Percentiles rank a stretch among this genome's conserved stretches.
These are phyloP conservation scores for Melanocharis versteri DNA, from an alignment of 2,113 vertebrate genomes.

Conservation along the genomic window DNA sequence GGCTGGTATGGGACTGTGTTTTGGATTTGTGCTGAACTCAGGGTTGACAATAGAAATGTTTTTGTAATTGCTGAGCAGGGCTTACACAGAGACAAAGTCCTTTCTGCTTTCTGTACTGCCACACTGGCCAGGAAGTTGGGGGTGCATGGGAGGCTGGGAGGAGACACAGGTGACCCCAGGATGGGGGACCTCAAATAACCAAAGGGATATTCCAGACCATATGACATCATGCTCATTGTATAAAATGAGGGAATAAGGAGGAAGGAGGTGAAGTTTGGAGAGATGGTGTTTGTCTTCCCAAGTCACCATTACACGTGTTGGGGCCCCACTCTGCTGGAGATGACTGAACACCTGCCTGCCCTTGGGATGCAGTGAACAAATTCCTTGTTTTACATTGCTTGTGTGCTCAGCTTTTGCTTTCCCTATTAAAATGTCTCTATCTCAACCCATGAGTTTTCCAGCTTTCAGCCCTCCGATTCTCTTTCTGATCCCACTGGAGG, in stretches of 20 bases:
- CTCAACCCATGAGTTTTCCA: not conserved
- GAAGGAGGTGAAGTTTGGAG: not conserved
- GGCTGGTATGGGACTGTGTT: not conserved
- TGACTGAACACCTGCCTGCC: not conserved
- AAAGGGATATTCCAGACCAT: not conserved
- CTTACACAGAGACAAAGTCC: not conserved
- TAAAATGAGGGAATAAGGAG: not conserved
- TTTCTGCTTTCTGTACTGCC: not conserved
- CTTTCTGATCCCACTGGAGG: rapidly evolving
- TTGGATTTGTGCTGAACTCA: not conserved
- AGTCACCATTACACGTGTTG: rapidly evolving
- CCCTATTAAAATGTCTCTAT: not conserved
- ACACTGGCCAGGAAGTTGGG: not conserved
- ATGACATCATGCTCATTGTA: not conserved
- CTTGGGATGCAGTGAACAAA: not conserved
- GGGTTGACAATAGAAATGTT: not conserved
- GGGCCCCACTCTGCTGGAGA: not conserved
- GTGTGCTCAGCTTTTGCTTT: not conserved
- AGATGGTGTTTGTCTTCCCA: not conserved
- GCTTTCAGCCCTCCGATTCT: not conserved
- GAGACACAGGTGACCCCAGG: not conserved
- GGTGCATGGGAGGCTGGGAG: rapidly evolving
- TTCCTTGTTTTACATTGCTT: not conserved
- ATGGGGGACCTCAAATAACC: not conserved
- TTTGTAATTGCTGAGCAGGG: not conserved